Percentiles rank a stretch among this genome's conserved stretches.
Evolutionary conservation across 2,113 vertebrate genomes (phyloP).

Genomic region (Alectura lathami): DNA sequence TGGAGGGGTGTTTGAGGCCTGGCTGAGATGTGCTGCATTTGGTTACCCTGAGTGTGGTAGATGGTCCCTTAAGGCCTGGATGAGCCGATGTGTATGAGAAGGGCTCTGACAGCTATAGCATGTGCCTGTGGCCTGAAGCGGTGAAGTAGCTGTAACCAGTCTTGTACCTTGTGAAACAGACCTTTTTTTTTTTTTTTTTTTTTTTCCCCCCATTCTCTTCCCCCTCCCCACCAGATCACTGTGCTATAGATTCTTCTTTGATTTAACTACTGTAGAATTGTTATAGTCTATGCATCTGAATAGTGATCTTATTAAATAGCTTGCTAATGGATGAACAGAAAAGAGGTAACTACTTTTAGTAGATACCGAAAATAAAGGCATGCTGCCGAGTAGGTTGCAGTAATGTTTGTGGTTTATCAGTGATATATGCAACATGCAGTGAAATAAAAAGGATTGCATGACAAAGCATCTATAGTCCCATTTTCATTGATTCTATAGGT

Average conservation of each 20-base stretch:
- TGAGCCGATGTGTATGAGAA: conserved; percentile 31
- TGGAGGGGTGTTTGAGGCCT: neutral
- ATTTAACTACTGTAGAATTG: neutral
- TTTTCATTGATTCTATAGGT: conserved; percentile 76
- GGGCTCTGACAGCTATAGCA: conserved; percentile 26
- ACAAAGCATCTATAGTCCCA: neutral
- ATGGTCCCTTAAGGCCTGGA: neutral
- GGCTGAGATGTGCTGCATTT: neutral
- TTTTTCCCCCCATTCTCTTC: neutral
- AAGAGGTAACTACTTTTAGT: neutral
- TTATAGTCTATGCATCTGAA: neutral
- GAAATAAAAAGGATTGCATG: neutral
- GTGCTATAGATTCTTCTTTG: neutral
- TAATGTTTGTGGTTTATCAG: neutral
- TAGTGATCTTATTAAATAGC: neutral
- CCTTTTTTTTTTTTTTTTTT: neutral
- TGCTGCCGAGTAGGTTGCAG: neutral
- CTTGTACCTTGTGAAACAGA: neutral
- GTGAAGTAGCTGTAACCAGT: conserved; percentile 9
- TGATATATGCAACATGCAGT: neutral
- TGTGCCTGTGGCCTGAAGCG: conserved; percentile 20
- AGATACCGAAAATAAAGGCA: neutral
- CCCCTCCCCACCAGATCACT: neutral
- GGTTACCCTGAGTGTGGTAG: conserved; percentile 16
- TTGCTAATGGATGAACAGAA: neutral